Evolutionary conservation across 2,113 vertebrate genomes (phyloP).

Genomic region (Campylomormyrus tamandua): DNA sequence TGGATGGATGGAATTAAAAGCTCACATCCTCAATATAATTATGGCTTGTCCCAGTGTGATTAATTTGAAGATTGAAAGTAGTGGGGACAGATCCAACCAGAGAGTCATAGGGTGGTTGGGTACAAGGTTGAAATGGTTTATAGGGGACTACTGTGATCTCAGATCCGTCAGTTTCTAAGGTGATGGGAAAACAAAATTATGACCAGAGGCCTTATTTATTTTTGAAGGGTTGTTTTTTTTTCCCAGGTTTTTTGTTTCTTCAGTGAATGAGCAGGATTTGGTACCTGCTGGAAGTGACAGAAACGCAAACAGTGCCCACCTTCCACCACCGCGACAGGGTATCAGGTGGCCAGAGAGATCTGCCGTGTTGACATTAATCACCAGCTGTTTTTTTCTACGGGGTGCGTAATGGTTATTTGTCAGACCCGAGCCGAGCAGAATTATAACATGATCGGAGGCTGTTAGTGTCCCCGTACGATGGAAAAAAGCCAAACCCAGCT

Average conservation of each 20-base stretch:
- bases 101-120: not conserved
- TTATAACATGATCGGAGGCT: not conserved
- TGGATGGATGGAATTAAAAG: not conserved
- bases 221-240: not conserved
- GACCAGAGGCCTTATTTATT: not conserved
- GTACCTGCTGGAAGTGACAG: not conserved
- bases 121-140: not conserved
- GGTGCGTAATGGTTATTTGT: not conserved
- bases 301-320: not conserved
- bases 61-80: not conserved
- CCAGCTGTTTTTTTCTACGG: not conserved
- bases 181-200: not conserved
- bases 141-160: not conserved
- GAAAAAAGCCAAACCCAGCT: not conserved
- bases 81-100: not conserved
- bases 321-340: not conserved
- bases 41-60: not conserved
- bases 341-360: not conserved
- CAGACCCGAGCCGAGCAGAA: not conserved
- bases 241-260: not conserved
- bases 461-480: not conserved
- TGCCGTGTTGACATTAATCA: not conserved
- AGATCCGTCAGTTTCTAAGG: not conserved
- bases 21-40: not conserved
- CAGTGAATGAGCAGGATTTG: not conserved